Evolutionary conservation across 2,113 vertebrate genomes (phyloP), one percentile per base, ranked within the genome.

Genomic region (Notiomystis cincta): DNA sequence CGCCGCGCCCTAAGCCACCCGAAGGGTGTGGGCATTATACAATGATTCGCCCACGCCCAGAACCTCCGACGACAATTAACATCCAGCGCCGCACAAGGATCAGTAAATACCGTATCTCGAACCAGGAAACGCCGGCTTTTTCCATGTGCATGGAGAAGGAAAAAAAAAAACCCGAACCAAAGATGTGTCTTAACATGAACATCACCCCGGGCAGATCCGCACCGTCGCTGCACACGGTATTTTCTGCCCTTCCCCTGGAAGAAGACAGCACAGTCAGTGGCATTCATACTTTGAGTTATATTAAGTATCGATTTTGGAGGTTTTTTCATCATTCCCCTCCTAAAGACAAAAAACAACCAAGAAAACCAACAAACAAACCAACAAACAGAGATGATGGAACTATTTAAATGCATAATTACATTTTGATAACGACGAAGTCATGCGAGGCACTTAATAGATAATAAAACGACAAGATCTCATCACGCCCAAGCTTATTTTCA

Each of bases 21-120:
- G 19, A 91, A 73, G 58, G 95, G 95, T 62, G 95, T 96, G 97
- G 93, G 91, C 71, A 96, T 98, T 96, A 85, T 88, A 91, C 80
- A 95, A 97, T 91, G 83, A 83, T 40, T 56, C 75, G 44, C 85
- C 91, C 91, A 96, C 87, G 27, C 94, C 97, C 97, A 79, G 95
- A 78, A 23, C 77, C 79, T 92, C 88, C 79, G 53, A 79, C 9
- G 75, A 89, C 90, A 95, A 94, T 76, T 93, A 65, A 38, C 82
- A 94, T 81, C 90, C 92, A 82, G 88, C 80, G 44, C 90, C 37
- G 19, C 11, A n/a, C 61, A 60, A 17, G 86, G 69, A 91, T 69
- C 22, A 4, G 78, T 75, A 81, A 73, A 30, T 53, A 48, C 78
- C 15, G 1, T 10, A 66, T 67, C 90, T 80, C 80, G 11, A 25